phyloP scores from a whole-genome alignment of 2,888 invertebrate species.

The Argyra leucocephala region DNA sequence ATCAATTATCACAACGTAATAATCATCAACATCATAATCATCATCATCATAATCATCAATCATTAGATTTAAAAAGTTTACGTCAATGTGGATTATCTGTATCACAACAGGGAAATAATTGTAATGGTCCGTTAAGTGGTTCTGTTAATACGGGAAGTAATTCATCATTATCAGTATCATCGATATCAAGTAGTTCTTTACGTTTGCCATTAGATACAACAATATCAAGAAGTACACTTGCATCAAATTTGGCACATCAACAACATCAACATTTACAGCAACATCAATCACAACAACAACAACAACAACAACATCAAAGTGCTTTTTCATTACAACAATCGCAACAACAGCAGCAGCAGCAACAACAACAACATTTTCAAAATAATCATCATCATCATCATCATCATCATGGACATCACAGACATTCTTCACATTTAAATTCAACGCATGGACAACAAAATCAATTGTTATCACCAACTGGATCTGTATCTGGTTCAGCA shows the following conservation, averaged over 20 bases:
- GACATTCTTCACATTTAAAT: not conserved
- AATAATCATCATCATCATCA: slow-evolving; percentile 16
- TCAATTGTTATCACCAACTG: not conserved
- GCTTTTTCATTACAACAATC: slow-evolving; percentile 15
- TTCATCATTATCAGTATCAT: slow-evolving; percentile 20
- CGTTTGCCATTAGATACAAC: slow-evolving; percentile 29
- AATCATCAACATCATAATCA: slow-evolving; percentile 22
- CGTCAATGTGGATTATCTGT: slow-evolving; percentile 26
- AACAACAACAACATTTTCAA: slow-evolving; percentile 20
- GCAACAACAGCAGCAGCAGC: slow-evolving; percentile 22
- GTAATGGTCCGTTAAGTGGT: slow-evolving; percentile 22
- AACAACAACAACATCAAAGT: slow-evolving; percentile 19
- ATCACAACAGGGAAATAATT: slow-evolving; percentile 22
- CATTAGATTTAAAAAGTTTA: slow-evolving; percentile 26
- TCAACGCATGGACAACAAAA: not conserved
- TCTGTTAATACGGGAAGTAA: slow-evolving; percentile 20
- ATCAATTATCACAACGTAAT: slow-evolving; percentile 17
- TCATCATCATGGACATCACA: slow-evolving; percentile 12
- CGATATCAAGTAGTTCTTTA: slow-evolving; percentile 27
- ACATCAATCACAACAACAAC: slow-evolving; percentile 17
- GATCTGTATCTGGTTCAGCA: slow-evolving; percentile 12
- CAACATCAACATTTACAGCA: slow-evolving; percentile 20
- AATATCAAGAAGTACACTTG: slow-evolving; percentile 29
- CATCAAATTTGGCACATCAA: slow-evolving; percentile 22
- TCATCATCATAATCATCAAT: slow-evolving; percentile 24